Evolutionary conservation across 2,797 vertebrate genomes (phyloP).

Genomic region (Dipus sagitta): DNA sequence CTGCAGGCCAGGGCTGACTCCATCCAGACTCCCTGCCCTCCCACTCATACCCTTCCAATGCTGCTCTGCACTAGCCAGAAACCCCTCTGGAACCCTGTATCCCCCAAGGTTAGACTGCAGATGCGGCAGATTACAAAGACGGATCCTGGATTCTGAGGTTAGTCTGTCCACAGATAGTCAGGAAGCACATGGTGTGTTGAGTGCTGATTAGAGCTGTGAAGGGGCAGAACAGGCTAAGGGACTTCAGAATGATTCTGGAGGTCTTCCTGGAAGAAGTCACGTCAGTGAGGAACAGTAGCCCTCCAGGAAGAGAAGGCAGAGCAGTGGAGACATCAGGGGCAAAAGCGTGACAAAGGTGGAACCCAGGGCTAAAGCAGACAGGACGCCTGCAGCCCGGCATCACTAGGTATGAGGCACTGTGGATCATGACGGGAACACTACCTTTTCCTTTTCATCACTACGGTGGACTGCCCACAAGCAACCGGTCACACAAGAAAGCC

Average conservation of each 20-base stretch:
- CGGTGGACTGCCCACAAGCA: background rate
- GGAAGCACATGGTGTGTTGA: background rate
- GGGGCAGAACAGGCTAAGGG: background rate
- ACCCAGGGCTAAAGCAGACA: background rate
- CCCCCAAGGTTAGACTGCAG: background rate
- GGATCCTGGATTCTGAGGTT: background rate
- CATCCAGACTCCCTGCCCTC: background rate
- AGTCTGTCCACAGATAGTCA: background rate
- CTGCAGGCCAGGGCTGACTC: background rate
- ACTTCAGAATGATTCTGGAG: background rate
- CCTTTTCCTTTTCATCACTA: background rate
- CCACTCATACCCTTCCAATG: background rate
- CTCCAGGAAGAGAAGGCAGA: background rate
- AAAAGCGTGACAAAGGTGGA: background rate
- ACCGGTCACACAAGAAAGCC: background rate
- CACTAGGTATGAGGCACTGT: background rate
- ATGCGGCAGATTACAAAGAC: background rate
- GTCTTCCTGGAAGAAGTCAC: background rate
- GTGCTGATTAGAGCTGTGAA: background rate
- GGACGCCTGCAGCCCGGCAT: background rate
- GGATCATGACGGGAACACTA: background rate
- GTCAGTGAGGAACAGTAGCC: background rate
- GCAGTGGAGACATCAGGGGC: background rate
- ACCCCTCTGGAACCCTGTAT: background rate
- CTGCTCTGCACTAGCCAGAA: background rate